Evolutionary conservation across 1,140 invertebrate genomes (phyloP), one percentile per base, ranked within the genome.

Genomic region (Musca domestica): DNA sequence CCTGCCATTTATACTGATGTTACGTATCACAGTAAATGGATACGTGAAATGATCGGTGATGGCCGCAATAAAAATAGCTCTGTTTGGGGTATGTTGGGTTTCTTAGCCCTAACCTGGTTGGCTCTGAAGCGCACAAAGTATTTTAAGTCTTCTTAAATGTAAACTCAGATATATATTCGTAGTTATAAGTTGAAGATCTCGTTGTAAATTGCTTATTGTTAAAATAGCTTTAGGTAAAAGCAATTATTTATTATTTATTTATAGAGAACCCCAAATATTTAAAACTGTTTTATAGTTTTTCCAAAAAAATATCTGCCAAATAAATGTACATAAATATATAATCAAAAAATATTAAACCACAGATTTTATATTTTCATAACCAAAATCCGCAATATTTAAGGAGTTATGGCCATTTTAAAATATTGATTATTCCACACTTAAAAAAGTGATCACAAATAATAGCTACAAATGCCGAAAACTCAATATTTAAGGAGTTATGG

Each of bases 61-160:
- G 78, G 77, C 3, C 30, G 61, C 30, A 74, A 78, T 52, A 73
- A 76, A 27, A 80, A 80, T 25, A 78, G 78, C 51, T 72, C 75
- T 7, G 20, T 80, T 2, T 80, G 76, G 76, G 78, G 77, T 49
- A 71, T 72, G 0, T 23, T 80, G 6, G 72, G 71, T 0, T 70
- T 80, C n/a, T 20, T 80, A 7, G 63, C 70, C 1, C 77, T 80
- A 17, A 80, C 78, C 0, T 63, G 47, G 2, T 76, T 78, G n/a
- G 76, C 80, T 2, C 46, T 65, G 27, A 61, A 30, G 46, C 61
- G 67, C 10, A 56, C 19, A 0, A 68, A 68, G 56, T 64, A 47
- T 64, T 41, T 64, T 19, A 49, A 64, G 22, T 64, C 48, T 15
- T 64, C 48, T 15, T 64, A 25, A 64, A 63, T 58, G 54, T 15